phyloP scores from a whole-genome alignment of 2,888 invertebrate species.

The Didymodactylos carnosus region DNA sequence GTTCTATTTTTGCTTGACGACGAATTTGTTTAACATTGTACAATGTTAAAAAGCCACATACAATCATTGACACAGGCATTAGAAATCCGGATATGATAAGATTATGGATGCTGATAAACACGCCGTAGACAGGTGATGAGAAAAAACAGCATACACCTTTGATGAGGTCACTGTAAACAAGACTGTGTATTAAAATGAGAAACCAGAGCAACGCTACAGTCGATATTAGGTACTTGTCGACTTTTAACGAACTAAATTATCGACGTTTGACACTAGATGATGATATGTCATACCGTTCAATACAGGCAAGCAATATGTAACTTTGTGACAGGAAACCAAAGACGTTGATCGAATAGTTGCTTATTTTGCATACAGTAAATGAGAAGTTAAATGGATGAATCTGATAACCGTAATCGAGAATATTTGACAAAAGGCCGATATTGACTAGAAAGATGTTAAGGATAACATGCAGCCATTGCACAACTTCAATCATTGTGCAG shows the following conservation, averaged over 20 bases:
- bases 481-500: too few species aligned
- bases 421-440: neutral
- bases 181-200: neutral
- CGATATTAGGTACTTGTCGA: neutral
- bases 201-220: neutral
- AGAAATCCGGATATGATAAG: neutral
- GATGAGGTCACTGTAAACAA: neutral
- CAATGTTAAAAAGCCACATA: neutral
- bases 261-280: neutral
- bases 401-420: neutral
- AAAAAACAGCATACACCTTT: neutral
- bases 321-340: neutral
- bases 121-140: neutral
- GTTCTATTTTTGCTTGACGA: too few species aligned
- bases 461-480: too few species aligned
- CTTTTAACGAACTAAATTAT: neutral
- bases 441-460: neutral
- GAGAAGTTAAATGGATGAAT: neutral
- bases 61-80: neutral
- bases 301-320: neutral
- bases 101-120: neutral
- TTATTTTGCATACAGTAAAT: neutral
- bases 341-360: neutral
- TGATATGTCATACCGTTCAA: neutral
- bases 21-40: neutral